Evolutionary conservation across 2,113 vertebrate species (phyloP), one percentile per base, ranked within the genome.

Genomic region (Rostratula benghalensis): DNA sequence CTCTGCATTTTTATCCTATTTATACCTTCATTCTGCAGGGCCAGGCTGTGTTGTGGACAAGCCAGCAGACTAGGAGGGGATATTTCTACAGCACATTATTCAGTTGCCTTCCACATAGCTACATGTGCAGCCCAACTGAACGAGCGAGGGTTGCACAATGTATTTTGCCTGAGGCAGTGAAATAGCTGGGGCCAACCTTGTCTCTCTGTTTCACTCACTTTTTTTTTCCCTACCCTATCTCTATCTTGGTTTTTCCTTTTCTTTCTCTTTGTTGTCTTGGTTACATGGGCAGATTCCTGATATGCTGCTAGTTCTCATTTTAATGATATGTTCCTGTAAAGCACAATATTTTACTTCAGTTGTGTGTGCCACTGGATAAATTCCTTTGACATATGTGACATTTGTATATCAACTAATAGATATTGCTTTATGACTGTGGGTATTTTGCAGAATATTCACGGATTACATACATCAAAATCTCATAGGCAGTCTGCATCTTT

Each of bases 181-280:
- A 97, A 97, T 81, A 91, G 89, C 89, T 87, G 53, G 48, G 91
- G 87, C 94, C 87, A 95, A 84, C 53, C 75, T 25, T 87, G 92
- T 95, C 89, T 37, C 89, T 95, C 3, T 39, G 31, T 92, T 77
- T 85, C 39, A 35, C 88, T 93, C 92, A 68, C 90, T 90, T 76
- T 81, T 89, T 61, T 57, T 46, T 45, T 45, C 43, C 89, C 92
- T 91, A 18, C 86, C 76, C 80, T 76, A 33, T 89, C 90, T 95
- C 71, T 93, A 41, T 67, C 89, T n/a, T 24, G 50, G 56, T 84
- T 97, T 94, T 80, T 57, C 82, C 94, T 96, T 93, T 96, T 69
- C 95, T 95, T 94, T 91, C 94, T 74, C 93, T 97, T 97, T 97
- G 98, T 98, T 97, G 98, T 98, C 98, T 98, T 98, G 98, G 98